Evolutionary conservation across 2,888 invertebrate species (phyloP).

Genomic region (Dicycla oo): DNA sequence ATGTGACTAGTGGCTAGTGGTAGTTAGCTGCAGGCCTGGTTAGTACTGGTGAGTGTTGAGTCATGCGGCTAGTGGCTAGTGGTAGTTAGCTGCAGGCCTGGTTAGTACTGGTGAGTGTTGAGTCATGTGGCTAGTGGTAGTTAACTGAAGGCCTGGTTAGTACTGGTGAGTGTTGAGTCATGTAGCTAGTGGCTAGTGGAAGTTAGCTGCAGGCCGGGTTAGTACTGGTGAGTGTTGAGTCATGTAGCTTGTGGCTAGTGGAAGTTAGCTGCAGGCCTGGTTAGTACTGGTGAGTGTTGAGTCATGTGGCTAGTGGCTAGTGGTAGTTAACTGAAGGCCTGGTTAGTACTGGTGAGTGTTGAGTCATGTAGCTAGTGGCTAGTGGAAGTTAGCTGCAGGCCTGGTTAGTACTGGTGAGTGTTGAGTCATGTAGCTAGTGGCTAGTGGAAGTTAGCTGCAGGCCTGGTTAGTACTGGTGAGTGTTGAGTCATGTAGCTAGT

Average conservation of each 20-base stretch:
- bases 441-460: constrained; percentile 42
- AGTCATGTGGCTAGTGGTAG: constrained; percentile 47
- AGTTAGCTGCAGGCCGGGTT: constrained; percentile 47
- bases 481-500: too few species aligned
- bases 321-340: constrained; percentile 44
- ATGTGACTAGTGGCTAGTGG: too few species aligned
- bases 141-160: constrained; percentile 47
- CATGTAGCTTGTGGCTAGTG: too few species aligned
- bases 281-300: constrained; percentile 48
- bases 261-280: constrained; percentile 43
- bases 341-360: constrained; percentile 43
- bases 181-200: too few species aligned
- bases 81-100: constrained; percentile 45
- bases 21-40: constrained; percentile 44
- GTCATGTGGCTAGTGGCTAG: too few species aligned
- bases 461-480: constrained; percentile 47
- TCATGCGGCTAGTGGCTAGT: too few species aligned
- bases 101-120: constrained; percentile 46
- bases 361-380: too few species aligned
- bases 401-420: constrained; percentile 41
- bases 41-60: constrained; percentile 47
- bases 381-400: constrained; percentile 44
- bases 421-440: too few species aligned
- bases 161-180: constrained; percentile 45
- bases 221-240: constrained; percentile 47